These are phyloP conservation scores for Cherax destructor DNA, from an alignment of 1,140 invertebrate species.

Conservation along the genomic window DNA sequence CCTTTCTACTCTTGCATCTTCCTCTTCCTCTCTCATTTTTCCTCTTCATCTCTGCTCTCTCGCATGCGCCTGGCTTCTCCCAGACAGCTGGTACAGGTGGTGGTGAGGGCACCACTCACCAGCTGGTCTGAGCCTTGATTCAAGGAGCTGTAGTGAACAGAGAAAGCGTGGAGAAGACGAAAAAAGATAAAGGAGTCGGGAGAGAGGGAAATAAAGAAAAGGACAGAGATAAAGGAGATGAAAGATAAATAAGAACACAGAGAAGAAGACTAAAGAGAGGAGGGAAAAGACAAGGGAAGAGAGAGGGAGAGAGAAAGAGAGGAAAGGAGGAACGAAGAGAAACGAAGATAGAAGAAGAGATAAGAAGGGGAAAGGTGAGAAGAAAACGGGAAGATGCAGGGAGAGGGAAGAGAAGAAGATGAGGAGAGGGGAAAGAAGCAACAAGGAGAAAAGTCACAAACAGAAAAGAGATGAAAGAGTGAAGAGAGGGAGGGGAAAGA, in stretches of 20 bases:
- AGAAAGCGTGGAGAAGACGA: too few relatives aligned
- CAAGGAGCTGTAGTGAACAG: too few relatives aligned
- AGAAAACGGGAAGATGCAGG: not conserved
- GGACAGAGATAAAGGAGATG: too few relatives aligned
- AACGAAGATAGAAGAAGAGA: not conserved
- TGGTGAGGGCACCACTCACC: too few relatives aligned
- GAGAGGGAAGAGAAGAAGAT: not conserved
- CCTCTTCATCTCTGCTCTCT: too few relatives aligned
- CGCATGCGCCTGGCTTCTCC: too few relatives aligned
- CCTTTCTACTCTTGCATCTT: too few relatives aligned
- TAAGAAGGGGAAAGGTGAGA: not conserved
- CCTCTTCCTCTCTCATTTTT: too few relatives aligned
- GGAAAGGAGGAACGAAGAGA: not conserved
- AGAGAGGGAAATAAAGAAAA: too few relatives aligned
- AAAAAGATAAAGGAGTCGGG: too few relatives aligned
- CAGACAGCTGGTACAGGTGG: too few relatives aligned
- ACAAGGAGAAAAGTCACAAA: not conserved
- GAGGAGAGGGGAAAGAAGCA: not conserved
- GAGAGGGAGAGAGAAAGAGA: not conserved
- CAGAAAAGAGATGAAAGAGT: not conserved
- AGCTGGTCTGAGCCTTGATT: too few relatives aligned
- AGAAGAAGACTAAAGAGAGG: not conserved
- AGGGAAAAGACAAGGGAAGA: not conserved
- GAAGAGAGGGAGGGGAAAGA: not conserved
- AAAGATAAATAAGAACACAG: not conserved